Conservation (phyloP, 2,888 invertebrate species). For the Anodontia alba region DNA sequence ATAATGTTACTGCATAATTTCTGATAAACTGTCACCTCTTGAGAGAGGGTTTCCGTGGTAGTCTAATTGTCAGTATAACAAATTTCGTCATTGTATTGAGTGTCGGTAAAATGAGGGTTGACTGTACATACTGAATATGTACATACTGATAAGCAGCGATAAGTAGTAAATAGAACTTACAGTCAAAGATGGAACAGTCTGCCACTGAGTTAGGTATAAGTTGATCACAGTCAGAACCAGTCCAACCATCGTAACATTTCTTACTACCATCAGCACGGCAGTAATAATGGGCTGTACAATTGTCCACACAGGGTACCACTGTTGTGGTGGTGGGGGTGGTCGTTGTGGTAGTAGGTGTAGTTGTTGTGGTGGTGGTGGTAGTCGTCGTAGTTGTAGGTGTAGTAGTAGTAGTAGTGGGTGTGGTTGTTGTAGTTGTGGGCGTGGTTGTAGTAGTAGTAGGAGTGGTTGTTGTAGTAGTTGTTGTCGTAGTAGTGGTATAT, state of each 20-base stretch:
- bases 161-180: neutral
- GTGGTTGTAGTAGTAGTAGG: conserved; percentile 25
- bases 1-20: no score
- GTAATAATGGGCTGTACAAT: conserved; percentile 37
- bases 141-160: no score
- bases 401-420: conserved; percentile 24
- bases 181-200: conserved; percentile 37
- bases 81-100: no score
- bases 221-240: conserved; percentile 31
- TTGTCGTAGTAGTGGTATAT: conserved; percentile 21
- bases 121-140: no score
- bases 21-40: no score
- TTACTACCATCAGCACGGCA: conserved; percentile 43
- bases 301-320: conserved; percentile 4
- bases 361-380: conserved; percentile 22
- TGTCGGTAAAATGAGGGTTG: no score
- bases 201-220: conserved; percentile 29
- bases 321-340: conserved; percentile 38
- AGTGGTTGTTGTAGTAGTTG: conserved; percentile 19
- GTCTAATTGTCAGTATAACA: no score
- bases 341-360: conserved; percentile 25
- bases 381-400: conserved; percentile 24
- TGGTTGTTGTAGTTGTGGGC: conserved; percentile 20
- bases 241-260: conserved; percentile 53
- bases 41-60: no score